These are phyloP conservation scores for Gari tellinella DNA, from an alignment of 2,888 invertebrate species.

Conservation along the genomic window DNA sequence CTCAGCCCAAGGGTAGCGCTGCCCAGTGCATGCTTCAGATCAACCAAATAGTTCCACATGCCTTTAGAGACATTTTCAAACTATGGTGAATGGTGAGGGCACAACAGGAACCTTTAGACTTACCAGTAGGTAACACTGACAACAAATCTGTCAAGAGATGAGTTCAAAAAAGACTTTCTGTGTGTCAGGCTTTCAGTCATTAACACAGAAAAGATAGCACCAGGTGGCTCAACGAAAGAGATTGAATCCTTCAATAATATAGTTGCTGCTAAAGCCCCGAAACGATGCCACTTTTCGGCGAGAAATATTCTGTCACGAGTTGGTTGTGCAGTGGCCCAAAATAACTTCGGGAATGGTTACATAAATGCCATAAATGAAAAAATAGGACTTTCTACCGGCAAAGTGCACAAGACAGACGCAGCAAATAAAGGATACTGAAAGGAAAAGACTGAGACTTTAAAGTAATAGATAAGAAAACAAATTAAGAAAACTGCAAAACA, in stretches of 20 bases:
- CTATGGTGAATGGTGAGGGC: slow-evolving; percentile 16
- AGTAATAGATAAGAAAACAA: too few species aligned
- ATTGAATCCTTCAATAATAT: slow-evolving; percentile 27
- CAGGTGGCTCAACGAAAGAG: slow-evolving; percentile 31
- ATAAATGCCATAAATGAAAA: slow-evolving; percentile 8
- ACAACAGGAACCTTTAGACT: slow-evolving; percentile 7
- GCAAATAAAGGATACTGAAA: too few species aligned
- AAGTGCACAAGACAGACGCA: slow-evolving; percentile 1
- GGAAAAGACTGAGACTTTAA: too few species aligned
- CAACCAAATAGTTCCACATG: slow-evolving; percentile 22
- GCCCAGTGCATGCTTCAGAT: background rate
- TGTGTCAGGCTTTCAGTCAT: slow-evolving; percentile 6
- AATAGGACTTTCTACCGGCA: slow-evolving; percentile 18
- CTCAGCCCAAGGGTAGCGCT: slow-evolving; percentile 3
- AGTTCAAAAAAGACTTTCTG: slow-evolving; percentile 7
- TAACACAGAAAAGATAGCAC: slow-evolving; percentile 36
- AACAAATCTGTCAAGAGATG: slow-evolving; percentile 15
- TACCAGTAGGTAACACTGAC: slow-evolving; percentile 22
- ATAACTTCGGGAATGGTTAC: slow-evolving; percentile 14
- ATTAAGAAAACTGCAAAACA: too few species aligned
- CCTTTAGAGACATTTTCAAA: slow-evolving; percentile 21
- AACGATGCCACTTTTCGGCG: slow-evolving; percentile 18
- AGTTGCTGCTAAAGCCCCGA: slow-evolving; percentile 24
- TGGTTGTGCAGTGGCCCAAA: slow-evolving; percentile 25
- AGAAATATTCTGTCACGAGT: slow-evolving; percentile 5